A percentile compares a stretch with the other conserved stretches of the same genome.
phyloP scores from a whole-genome alignment of 2,113 vertebrate genomes.

The Phalacrocorax pelagicus region DNA sequence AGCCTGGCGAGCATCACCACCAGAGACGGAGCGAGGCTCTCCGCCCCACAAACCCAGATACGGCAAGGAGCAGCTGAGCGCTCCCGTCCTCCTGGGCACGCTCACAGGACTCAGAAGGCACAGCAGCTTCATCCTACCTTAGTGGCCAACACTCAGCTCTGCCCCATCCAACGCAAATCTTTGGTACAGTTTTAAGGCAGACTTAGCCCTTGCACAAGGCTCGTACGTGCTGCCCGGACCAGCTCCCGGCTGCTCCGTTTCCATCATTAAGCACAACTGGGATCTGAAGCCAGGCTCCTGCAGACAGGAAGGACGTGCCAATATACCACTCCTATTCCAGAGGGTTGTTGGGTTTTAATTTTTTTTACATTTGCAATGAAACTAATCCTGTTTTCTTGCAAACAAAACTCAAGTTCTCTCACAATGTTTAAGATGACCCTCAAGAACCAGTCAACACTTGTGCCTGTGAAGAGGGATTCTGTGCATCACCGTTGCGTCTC shows the following conservation, averaged over 20 bases:
- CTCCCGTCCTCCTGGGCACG: neutral
- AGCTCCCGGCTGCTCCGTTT: neutral
- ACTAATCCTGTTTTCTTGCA: neutral
- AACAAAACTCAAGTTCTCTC: neutral
- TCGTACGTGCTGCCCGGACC: rapidly evolving
- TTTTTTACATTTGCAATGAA: neutral
- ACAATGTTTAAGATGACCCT: neutral
- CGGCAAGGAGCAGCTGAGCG: neutral
- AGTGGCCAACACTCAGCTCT: neutral
- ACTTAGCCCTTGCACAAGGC: neutral
- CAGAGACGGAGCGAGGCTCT: neutral
- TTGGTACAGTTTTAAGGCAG: neutral
- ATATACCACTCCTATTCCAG: neutral
- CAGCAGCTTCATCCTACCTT: neutral
- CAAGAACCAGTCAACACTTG: neutral
- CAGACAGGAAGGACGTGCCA: neutral
- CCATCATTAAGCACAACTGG: neutral
- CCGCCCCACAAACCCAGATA: neutral
- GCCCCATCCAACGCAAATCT: neutral
- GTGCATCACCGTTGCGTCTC: neutral
- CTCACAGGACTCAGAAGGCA: rapidly evolving
- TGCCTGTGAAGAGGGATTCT: neutral
- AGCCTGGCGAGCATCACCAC: neutral
- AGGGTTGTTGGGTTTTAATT: no score
- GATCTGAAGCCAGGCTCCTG: neutral